These are phyloP conservation scores for Chelmon rostratus DNA, from an alignment of 2,797 vertebrate genomes.

Conservation along the genomic window DNA sequence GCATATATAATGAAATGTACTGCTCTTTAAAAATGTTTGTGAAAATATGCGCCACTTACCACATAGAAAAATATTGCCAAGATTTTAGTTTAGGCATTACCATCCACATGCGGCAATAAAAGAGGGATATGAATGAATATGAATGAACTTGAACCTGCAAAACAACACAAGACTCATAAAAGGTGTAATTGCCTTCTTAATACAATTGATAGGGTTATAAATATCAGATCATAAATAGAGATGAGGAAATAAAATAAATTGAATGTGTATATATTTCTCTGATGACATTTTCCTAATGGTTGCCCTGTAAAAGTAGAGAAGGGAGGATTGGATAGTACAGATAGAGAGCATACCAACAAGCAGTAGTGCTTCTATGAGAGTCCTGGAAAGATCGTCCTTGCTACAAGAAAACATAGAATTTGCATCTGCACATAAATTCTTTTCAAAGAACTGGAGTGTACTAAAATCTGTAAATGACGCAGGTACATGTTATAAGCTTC, in stretches of 20 bases:
- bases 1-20: background rate
- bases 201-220: background rate
- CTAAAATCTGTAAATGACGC: slow-evolving; percentile 26
- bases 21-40: slow-evolving; percentile 7
- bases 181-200: background rate
- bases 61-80: background rate
- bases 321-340: too few relatives aligned
- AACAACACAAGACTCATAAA: background rate
- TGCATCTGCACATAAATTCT: slow-evolving; percentile 7
- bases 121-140: background rate
- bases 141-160: background rate
- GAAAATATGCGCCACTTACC: background rate
- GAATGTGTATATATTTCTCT: background rate
- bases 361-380: slow-evolving; percentile 25
- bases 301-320: background rate
- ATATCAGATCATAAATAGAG: background rate
- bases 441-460: slow-evolving; percentile 15
- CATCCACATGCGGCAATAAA: background rate
- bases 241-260: background rate
- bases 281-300: background rate
- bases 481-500: slow-evolving; percentile 11
- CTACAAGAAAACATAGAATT: background rate
- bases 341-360: slow-evolving; percentile 9
- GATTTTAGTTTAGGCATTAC: background rate
- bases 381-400: background rate